Base-by-base conservation (phyloP, 2,888 invertebrate species). In the Drosophila multiciliata region DNA sequence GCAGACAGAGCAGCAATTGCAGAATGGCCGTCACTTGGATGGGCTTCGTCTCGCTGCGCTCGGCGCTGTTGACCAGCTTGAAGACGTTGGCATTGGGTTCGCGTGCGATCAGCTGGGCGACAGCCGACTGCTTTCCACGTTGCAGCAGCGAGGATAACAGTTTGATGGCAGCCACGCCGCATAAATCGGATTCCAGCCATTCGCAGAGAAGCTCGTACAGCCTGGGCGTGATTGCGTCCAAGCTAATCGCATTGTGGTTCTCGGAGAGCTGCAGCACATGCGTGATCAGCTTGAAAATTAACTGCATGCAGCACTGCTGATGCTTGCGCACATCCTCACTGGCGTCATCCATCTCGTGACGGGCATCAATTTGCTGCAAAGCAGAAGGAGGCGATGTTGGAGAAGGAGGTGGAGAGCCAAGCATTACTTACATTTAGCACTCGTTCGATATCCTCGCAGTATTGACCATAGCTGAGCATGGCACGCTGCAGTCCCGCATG, bases 241-340 rank as follows among this genome's bases (percentile, higher is more conserved):
- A 68, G 45, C 92, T 92, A 2, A 92, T 90, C 8, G 70, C 58
- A 59, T 80, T 90, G 35, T 89, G 82, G 8, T 89, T 60, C 23
- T 83, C 80, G 0, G 83, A 87, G 1, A 92, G 66, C 32, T 91
- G 78, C 26, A 93, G 75, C 29, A 93, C 77, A 38, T 91, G 88
- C 57, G 81, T 77, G 12, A 93, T 82, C 0, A 93, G 80, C 15
- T 83, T 78, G 33, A 92, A 92, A 12, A 92, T 53, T 15, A 92
- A 75, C 12, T 91, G 78, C 77, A 92, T 80, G 73, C 92, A 92
- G 11, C 80, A 74, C 29, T 91, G 91, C 35, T 91, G 91, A 4
- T 90, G 87, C 61, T 91, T 92, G 26, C 89, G 82, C n/a, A 73
- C 65, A n/a, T 92, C 92, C 45, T 92, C 92, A 35, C 67, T 91